Evolutionary conservation across 2,888 invertebrate genomes (phyloP), one percentile per base, ranked within the genome.

Genomic region (Hyppa rectilinea): DNA sequence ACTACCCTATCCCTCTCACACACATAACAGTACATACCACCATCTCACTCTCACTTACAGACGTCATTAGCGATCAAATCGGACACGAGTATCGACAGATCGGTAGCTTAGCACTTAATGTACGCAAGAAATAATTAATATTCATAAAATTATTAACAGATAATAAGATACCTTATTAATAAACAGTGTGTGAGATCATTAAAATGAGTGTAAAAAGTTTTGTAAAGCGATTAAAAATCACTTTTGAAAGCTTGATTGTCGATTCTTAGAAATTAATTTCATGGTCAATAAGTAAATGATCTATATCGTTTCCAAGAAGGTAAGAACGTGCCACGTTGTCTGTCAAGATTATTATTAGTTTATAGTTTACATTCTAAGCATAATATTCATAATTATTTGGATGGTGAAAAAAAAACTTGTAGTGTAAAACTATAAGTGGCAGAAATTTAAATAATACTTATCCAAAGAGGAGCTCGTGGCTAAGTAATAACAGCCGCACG

Each of bases 71-170:
- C 65, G 61, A 78, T 77, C 75, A 75, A 68, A 76, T 75, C 59
- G 53, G 45, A 81, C 81, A 75, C n/a, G 50, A 60, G 72, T 84
- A 85, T 79, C 80, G 84, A 84, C 78, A 84, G 62, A 78, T 79
- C 80, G 70, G 86, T 78, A 85, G 86, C 85, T 64, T 63, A 59
- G 55, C 55, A 66, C 53, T 75, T 80, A 81, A 81, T 83, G 73
- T 62, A 59, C 4, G 58, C 76, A 83, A 83, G 80, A 83, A 84
- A 71, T 68, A 0, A 34, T 63, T 64, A 70, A 64, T 31, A 71
- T 64, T 62, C 47, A 64, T 71, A 47, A 10, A 59, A 72, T 70
- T 64, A 61, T 56, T 65, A 71, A 55, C 38, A 55, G 6, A 56
- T 76, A 64, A 55, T 60, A 47, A 45, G 17, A 50, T 49, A 63